Evolutionary conservation across 2,888 invertebrate genomes (phyloP).

Genomic region (Caenorhabditis sp.): DNA sequence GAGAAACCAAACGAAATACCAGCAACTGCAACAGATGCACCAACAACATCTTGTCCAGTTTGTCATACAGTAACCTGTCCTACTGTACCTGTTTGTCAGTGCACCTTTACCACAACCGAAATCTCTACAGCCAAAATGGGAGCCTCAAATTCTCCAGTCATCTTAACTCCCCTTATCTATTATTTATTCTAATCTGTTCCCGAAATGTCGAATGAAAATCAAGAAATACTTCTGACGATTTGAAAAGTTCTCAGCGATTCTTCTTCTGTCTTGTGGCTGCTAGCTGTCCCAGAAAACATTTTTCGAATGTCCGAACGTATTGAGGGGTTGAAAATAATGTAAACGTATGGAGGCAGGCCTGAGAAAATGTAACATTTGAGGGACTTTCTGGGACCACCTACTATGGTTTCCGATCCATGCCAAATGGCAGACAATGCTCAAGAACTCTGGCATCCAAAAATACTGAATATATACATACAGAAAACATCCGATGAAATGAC

Average conservation of each 20-base stretch:
- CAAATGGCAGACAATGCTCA: slow-evolving; percentile 61
- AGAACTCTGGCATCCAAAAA: slow-evolving; percentile 58
- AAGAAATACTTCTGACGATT: slow-evolving; percentile 31
- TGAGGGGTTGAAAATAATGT: slow-evolving; percentile 58
- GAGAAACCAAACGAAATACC: background rate
- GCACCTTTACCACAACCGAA: background rate
- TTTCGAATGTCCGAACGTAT: slow-evolving; percentile 51
- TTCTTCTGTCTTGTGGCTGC: slow-evolving; percentile 1
- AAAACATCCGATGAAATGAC: slow-evolving; percentile 67
- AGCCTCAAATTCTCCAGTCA: slow-evolving; percentile 12
- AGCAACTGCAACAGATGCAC: background rate
- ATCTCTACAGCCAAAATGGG: background rate
- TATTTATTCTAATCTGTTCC: background rate
- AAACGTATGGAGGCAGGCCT: slow-evolving; percentile 63
- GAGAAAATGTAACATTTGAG: background rate
- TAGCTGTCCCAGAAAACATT: background rate
- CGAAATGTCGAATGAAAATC: slow-evolving; percentile 17
- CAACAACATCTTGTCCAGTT: background rate
- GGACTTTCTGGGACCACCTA: background rate
- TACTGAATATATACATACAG: slow-evolving; percentile 69
- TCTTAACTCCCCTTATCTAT: slow-evolving; percentile 1
- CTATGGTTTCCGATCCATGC: slow-evolving; percentile 72
- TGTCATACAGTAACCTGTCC: slow-evolving; percentile 20
- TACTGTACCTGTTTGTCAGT: background rate
- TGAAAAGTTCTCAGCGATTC: slow-evolving; percentile 36